Conservation (phyloP, 2,888 invertebrate genomes). For the Drosophila infuscata region DNA sequence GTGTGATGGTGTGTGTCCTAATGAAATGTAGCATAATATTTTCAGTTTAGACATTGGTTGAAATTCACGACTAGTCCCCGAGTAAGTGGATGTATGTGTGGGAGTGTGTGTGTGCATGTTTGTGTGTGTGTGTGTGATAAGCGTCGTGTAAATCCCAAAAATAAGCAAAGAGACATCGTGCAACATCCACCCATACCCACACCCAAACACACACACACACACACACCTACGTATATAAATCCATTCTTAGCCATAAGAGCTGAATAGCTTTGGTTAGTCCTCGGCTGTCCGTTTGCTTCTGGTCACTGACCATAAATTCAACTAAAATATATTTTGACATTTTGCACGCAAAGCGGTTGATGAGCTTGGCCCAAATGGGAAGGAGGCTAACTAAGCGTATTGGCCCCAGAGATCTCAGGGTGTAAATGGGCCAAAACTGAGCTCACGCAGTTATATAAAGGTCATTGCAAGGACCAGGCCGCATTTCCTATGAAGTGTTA, state of each 20-base stretch:
- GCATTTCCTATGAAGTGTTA: slow-evolving; percentile 79
- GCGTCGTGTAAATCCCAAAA: slow-evolving; percentile 70
- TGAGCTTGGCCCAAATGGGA: slow-evolving; percentile 19
- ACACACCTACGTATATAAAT: slow-evolving; percentile 40
- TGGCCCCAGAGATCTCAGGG: slow-evolving; percentile 44
- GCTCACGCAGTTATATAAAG: slow-evolving; percentile 54
- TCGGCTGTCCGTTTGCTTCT: slow-evolving; percentile 38
- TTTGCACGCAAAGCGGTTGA: slow-evolving; percentile 70
- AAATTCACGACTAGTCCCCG: slow-evolving; percentile 17
- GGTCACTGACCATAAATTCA: slow-evolving; percentile 76
- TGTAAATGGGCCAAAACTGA: slow-evolving; percentile 46
- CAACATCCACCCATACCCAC: slow-evolving; percentile 3
- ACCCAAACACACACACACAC: slow-evolving; percentile 2
- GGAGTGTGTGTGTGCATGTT: neutral
- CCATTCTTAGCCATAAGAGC: slow-evolving; percentile 38
- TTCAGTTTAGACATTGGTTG: slow-evolving; percentile 54
- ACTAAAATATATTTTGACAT: slow-evolving; percentile 79
- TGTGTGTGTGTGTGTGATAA: slow-evolving; percentile 55
- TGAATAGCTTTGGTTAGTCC: slow-evolving; percentile 36
- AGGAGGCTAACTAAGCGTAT: slow-evolving; percentile 65
- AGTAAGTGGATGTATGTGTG: slow-evolving; percentile 13
- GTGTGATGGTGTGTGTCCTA: slow-evolving; percentile 26
- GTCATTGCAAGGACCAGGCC: slow-evolving; percentile 73
- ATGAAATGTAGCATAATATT: slow-evolving; percentile 77
- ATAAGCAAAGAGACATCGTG: slow-evolving; percentile 62